Percentiles rank a stretch among this genome's conserved stretches.
Conservation (phyloP, 2,113 vertebrate species). For the human (Homo sapiens) region DNA sequence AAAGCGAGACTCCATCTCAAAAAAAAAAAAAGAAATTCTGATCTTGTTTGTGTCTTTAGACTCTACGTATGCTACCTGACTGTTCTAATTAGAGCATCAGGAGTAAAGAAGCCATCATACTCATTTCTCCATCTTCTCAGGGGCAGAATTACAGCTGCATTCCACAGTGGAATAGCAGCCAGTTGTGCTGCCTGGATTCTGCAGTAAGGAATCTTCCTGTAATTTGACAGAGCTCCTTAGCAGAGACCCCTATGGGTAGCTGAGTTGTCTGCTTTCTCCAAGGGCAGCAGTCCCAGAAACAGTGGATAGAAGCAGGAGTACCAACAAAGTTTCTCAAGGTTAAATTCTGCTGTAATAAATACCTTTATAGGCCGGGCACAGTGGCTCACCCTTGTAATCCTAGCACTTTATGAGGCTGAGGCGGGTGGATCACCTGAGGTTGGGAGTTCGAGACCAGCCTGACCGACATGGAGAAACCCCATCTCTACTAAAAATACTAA, state of each 20-base stretch:
- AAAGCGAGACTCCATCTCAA: too few relatives aligned
- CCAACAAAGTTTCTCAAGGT: background rate
- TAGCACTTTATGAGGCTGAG: too few relatives aligned
- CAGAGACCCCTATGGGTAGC: background rate
- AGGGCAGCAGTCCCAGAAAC: background rate
- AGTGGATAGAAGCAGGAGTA: background rate
- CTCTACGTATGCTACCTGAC: background rate
- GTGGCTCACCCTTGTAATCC: too few relatives aligned
- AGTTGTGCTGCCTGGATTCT: background rate
- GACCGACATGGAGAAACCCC: too few relatives aligned
- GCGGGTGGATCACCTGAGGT: too few relatives aligned
- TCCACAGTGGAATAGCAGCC: conserved; percentile 8
- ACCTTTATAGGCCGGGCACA: background rate
- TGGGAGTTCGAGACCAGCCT: too few relatives aligned
- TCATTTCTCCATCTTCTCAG: background rate
- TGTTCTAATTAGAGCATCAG: conserved; percentile 40
- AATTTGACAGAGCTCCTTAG: conserved; percentile 29
- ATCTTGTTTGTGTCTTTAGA: conserved; percentile 36
- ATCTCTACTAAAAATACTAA: too few relatives aligned
- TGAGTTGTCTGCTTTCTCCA: background rate
- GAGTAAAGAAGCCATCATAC: conserved; percentile 41
- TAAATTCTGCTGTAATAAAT: background rate
- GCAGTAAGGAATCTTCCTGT: conserved; percentile 1
- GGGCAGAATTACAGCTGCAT: background rate
- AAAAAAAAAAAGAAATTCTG: background rate